Percentiles rank a stretch among this genome's conserved stretches.
Evolutionary conservation across 2,797 vertebrate genomes (phyloP).

Genomic region (Aeoliscus strigatus): DNA sequence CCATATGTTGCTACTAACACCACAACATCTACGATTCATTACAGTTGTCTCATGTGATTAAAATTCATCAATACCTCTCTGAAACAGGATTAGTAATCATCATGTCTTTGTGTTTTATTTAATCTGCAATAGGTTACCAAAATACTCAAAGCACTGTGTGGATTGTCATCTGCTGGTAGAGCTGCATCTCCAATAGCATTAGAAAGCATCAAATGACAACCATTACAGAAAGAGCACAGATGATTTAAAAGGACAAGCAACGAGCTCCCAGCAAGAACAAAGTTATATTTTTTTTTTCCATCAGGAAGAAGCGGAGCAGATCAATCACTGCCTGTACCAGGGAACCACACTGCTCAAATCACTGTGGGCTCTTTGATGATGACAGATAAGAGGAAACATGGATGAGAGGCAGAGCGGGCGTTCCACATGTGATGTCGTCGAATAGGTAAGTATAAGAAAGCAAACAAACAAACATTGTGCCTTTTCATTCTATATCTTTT

Average conservation of each 20-base stretch:
- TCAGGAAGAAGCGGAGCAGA: constrained; percentile 32
- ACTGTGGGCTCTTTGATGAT: constrained; percentile 47
- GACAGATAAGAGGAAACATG: constrained; percentile 36
- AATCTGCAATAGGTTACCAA: no score
- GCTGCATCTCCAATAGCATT: not conserved
- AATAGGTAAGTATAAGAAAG: constrained; percentile 1
- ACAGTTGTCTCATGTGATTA: no score
- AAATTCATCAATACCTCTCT: no score
- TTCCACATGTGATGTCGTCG: constrained; percentile 13
- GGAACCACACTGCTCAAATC: constrained; percentile 17
- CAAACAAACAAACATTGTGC: no score
- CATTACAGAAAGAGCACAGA: constrained; percentile 16
- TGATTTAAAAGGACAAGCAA: constrained; percentile 30
- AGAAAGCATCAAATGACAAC: constrained; percentile 13
- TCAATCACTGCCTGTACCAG: constrained; percentile 36
- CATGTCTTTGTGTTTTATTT: no score
- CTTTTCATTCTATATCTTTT: no score
- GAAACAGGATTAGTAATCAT: no score
- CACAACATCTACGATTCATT: no score
- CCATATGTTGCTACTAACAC: no score
- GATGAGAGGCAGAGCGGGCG: constrained; percentile 1
- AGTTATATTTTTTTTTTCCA: constrained; percentile 36
- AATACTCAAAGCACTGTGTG: no score
- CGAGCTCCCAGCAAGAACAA: constrained; percentile 35
- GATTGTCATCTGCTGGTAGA: no score